Evolutionary conservation across 2,113 vertebrate species (phyloP).

Genomic region (Numenius arquata): DNA sequence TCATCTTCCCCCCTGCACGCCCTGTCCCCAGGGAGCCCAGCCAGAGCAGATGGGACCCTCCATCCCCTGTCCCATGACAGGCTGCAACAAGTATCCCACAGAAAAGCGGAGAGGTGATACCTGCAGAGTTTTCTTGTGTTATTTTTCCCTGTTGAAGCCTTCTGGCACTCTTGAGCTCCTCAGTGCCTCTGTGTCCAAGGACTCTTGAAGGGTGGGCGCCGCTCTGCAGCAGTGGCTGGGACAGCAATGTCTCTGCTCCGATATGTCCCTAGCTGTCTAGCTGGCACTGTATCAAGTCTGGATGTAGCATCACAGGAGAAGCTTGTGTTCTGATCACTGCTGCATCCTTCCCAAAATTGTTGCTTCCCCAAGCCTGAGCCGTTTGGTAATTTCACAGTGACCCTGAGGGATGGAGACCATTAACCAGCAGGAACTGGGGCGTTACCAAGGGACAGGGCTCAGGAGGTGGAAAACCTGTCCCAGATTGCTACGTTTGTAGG

Average conservation of each 20-base stretch:
- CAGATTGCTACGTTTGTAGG: background rate
- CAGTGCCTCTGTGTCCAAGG: background rate
- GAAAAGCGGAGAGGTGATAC: background rate
- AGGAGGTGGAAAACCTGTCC: background rate
- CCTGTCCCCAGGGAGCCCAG: background rate
- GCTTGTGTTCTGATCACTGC: fast-evolving
- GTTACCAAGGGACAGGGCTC: background rate
- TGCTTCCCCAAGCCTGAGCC: background rate
- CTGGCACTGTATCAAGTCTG: background rate
- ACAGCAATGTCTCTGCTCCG: background rate
- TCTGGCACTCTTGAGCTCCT: background rate
- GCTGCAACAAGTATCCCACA: background rate
- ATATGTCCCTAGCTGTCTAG: background rate
- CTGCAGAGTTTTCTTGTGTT: background rate
- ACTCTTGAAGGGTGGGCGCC: background rate
- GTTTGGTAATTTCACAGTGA: background rate
- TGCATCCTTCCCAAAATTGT: background rate
- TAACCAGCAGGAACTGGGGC: background rate
- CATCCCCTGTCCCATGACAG: background rate
- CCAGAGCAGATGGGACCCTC: background rate
- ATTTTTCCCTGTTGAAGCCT: background rate
- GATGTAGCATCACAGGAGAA: background rate
- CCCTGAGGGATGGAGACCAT: background rate
- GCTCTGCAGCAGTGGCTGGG: background rate
- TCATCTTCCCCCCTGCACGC: background rate